These are phyloP conservation scores for Halcyon chelicuti DNA, from an alignment of 2,797 vertebrate genomes.

Conservation along the genomic window DNA sequence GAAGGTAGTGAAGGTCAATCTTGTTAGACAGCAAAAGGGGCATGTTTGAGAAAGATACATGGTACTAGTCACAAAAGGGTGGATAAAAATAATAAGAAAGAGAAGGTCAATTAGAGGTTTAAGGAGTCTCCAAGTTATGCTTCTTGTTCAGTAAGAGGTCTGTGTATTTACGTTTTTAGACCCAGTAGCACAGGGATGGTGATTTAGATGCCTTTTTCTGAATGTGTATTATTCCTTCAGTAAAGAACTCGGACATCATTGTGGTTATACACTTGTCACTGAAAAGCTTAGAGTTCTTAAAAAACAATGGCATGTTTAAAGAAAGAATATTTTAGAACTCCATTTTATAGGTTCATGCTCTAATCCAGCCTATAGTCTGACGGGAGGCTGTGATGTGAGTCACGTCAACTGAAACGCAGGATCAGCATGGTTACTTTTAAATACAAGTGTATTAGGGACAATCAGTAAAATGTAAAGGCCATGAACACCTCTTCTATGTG, in stretches of 20 bases:
- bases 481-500: neutral
- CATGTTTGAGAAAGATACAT: constrained; percentile 9
- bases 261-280: neutral
- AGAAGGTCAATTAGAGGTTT: neutral
- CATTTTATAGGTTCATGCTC: neutral
- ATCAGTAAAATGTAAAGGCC: neutral
- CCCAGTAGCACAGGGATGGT: neutral
- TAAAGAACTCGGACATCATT: neutral
- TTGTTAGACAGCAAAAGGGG: neutral
- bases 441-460: neutral
- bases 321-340: neutral
- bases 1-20: constrained; percentile 51
- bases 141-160: neutral
- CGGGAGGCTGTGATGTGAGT: neutral
- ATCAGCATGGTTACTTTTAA: neutral
- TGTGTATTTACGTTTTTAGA: neutral
- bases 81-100: neutral
- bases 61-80: neutral
- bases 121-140: neutral
- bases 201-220: neutral
- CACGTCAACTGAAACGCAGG: neutral
- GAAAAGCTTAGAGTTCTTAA: neutral
- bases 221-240: neutral
- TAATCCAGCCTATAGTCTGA: neutral
- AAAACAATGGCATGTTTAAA: neutral